Base-by-base conservation (phyloP, 53 echinoderm and acorn worm genomes). In the Astropecten irregularis region DNA sequence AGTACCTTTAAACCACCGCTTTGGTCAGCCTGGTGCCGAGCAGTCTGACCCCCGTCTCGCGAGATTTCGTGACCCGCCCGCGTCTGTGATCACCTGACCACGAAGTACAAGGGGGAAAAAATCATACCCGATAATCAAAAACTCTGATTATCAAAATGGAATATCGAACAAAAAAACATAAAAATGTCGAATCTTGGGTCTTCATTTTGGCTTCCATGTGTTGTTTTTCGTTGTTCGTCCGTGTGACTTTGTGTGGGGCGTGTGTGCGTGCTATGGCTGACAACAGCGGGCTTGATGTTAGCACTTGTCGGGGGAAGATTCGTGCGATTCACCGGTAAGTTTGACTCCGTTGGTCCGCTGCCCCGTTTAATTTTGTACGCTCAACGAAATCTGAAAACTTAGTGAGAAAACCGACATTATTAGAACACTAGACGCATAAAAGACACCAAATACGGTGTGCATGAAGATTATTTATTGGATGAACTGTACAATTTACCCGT, bases 11-110 rank as follows among this genome's bases (percentile, higher is more conserved):
- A n/a, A 18, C 8, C 35, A 35, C 37, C 38, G 20, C 65, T 19
- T 5, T 19, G 1, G 3, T 8, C 19, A 0, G 8, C 39, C 18
- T 4, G 38, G 65, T 4, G 65, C 65, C 65, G 9, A 36, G 3
- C 4, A 35, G 65, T 65, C 65, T 65, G 65, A 65, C 65, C 65
- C 36, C 38, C 9, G 38, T 4, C 37, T 20, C 65, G 6, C 20
- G 22, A n/a, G 38, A 37, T 37, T 65, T 65, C 38, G 21, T 65
- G 65, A 37, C 65, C 65, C n/a, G 21, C 65, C 37, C 76, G 76
- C 76, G 57, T 57, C 18, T 76, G 9, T 0, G 30, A 76, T 76
- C 76, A 76, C 76, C 22, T 76, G 76, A 76, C 76, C 40, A 3
- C 42, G 13, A 28, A 3, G 25, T n/a, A n/a, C n/a, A n/a, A n/a